Evolutionary conservation across 2,888 invertebrate species (phyloP).

Genomic region (Mythimna albipuncta): DNA sequence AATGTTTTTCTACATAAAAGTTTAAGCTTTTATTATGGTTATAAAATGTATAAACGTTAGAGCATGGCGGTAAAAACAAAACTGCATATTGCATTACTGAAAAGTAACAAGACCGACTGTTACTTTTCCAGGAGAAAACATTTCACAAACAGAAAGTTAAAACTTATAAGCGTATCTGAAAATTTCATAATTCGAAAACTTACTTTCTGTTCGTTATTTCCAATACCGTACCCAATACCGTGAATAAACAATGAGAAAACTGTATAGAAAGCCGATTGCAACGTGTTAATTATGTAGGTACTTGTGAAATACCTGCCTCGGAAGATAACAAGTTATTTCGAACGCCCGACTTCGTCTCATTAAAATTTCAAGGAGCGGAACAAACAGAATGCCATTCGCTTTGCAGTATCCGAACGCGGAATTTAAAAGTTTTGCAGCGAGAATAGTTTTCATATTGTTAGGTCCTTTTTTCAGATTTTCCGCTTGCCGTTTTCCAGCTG

Average conservation of each 20-base stretch:
- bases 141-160: background rate
- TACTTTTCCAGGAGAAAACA: background rate
- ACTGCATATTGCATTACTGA: background rate
- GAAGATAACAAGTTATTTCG: conserved; percentile 58
- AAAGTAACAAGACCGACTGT: background rate
- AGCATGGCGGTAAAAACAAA: background rate
- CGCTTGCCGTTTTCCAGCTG: conserved; percentile 57
- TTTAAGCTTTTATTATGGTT: background rate
- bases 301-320: conserved; percentile 55
- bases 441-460: conserved; percentile 66
- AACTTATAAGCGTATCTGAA: background rate
- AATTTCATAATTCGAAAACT: background rate
- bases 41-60: background rate
- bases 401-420: conserved; percentile 73
- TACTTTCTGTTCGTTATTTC: conserved; percentile 3
- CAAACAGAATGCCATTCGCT: conserved; percentile 68
- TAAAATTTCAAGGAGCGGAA: conserved; percentile 76
- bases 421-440: conserved; percentile 72
- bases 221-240: conserved; percentile 22
- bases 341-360: conserved; percentile 70
- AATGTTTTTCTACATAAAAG: background rate
- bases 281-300: conserved; percentile 53
- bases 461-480: conserved; percentile 53
- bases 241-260: conserved; percentile 48
- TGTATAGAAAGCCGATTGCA: conserved; percentile 41